Conservation (phyloP, 2,888 invertebrate genomes). For the Diplolepis rosae region DNA sequence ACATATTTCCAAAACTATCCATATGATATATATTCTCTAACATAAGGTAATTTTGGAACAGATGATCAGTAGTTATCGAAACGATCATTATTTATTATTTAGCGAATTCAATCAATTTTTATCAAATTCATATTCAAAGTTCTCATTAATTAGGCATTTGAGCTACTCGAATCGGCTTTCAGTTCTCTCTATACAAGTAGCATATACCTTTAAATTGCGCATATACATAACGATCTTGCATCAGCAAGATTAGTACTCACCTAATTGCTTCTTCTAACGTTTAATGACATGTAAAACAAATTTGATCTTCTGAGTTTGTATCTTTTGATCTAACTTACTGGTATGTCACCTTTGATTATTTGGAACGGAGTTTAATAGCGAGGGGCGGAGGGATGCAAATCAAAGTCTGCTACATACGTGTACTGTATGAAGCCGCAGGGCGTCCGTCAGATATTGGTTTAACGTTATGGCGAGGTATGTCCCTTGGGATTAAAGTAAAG, state of each 20-base stretch:
- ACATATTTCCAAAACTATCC: no score
- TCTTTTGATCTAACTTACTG: conserved; percentile 37
- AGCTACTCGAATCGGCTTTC: no score
- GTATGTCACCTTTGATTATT: neutral
- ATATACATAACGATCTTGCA: neutral
- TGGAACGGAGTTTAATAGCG: conserved; percentile 23
- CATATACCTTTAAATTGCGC: neutral
- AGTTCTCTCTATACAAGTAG: neutral
- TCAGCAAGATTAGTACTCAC: neutral
- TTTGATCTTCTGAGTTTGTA: conserved; percentile 21
- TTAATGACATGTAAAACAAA: conserved; percentile 28
- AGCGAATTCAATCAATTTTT: no score
- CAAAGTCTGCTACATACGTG: conserved; percentile 9
- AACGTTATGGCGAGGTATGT: conserved; percentile 53
- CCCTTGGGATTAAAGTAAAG: conserved; percentile 64
- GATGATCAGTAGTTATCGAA: no score
- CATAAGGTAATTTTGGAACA: no score
- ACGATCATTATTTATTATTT: no score
- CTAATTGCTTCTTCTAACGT: conserved; percentile 14
- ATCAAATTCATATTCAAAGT: no score
- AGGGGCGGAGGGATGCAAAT: conserved; percentile 32
- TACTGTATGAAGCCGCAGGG: conserved; percentile 25
- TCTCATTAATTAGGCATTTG: no score
- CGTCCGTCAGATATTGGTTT: conserved; percentile 49
- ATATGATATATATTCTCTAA: no score